phyloP scores from a whole-genome alignment of 2,113 vertebrate genomes.

The Ophthalmolycus amberensis region DNA sequence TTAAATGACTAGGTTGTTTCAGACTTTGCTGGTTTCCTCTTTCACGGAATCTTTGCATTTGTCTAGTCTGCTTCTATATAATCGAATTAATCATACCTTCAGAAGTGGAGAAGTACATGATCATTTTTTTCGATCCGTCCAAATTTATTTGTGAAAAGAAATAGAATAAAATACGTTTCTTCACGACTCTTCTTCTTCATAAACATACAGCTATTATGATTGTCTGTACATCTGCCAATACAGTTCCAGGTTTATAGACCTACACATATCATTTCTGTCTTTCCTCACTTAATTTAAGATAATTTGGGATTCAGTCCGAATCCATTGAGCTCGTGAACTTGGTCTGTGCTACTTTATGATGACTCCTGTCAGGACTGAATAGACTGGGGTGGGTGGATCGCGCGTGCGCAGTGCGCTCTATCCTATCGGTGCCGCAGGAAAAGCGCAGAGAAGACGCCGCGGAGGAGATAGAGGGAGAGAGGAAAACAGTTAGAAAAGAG shows the following conservation, averaged over 20 bases:
- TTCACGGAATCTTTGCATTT: not conserved
- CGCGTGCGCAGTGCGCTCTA: conserved; percentile 84
- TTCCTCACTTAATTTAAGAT: not conserved
- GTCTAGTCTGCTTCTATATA: not conserved
- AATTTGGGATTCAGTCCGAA: conserved; percentile 23
- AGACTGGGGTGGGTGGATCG: conserved; percentile 75
- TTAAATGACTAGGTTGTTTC: not conserved
- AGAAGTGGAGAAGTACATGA: not conserved
- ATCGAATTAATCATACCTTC: not conserved
- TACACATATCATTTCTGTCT: not conserved
- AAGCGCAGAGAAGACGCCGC: conserved; percentile 82
- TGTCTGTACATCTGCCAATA: not conserved
- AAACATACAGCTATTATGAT: not conserved
- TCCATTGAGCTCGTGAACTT: conserved; percentile 17
- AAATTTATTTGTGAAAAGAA: not conserved
- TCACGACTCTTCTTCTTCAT: not conserved
- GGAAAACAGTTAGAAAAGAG: conserved; percentile 51
- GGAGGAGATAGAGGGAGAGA: conserved; percentile 49
- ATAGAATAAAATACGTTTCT: not conserved
- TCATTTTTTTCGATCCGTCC: not conserved
- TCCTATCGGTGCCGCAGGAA: conserved; percentile 87
- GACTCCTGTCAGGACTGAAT: conserved; percentile 47
- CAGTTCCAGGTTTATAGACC: not conserved
- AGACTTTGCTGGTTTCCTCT: not conserved
- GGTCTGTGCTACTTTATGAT: conserved; percentile 13